A percentile compares a stretch with the other conserved stretches of the same genome.
Conservation (phyloP, 1,140 invertebrate genomes). For the Aphis gossypii region DNA sequence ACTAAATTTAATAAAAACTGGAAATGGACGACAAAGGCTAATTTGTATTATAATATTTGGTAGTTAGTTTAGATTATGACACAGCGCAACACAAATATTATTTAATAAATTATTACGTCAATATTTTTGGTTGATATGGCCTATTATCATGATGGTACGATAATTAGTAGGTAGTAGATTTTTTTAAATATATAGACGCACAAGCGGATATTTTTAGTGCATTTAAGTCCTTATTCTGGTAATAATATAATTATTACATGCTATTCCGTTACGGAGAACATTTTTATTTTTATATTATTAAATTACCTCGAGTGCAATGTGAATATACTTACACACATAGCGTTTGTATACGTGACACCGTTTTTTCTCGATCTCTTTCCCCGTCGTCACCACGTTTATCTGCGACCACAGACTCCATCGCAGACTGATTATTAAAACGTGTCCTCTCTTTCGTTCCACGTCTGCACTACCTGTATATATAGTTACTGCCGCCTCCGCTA, state of each 20-base stretch:
- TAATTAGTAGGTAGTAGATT: no score
- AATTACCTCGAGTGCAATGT: not conserved
- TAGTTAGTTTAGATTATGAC: no score
- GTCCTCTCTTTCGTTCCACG: not conserved
- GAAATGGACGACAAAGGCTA: no score
- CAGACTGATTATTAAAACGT: conserved; percentile 21
- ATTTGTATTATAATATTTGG: no score
- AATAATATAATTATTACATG: not conserved
- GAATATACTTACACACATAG: not conserved
- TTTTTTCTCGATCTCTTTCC: not conserved
- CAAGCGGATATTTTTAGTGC: not conserved
- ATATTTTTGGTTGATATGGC: no score
- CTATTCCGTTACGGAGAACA: not conserved
- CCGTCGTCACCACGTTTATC: not conserved
- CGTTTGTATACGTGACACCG: not conserved
- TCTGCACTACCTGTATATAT: not conserved
- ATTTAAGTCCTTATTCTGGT: not conserved
- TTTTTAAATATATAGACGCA: not conserved
- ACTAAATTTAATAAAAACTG: no score
- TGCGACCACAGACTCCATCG: not conserved
- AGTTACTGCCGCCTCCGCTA: not conserved
- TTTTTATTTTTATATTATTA: conserved; percentile 13
- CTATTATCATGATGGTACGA: no score
- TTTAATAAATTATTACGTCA: no score
- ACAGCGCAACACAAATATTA: no score